Evolutionary conservation across 2,888 invertebrate species (phyloP), one percentile per base, ranked within the genome.

Genomic region (Drosophila aldrichi): DNA sequence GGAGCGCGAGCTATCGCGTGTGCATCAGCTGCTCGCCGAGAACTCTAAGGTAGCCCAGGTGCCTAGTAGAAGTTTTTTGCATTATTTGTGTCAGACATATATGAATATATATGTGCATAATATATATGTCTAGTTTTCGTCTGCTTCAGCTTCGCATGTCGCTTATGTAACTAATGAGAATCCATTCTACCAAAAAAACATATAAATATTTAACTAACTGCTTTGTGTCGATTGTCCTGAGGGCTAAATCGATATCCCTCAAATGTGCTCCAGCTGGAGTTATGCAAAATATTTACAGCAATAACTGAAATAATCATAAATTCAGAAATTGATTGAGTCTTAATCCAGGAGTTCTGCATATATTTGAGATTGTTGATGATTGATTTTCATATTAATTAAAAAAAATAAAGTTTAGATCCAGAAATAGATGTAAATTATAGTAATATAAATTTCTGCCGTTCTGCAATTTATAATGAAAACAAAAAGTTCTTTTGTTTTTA

Each of bases 41-140:
- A 97, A 97, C 94, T 97, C 97, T 88, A 97, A 97, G 96, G 97
- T 97, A 95, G 94, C 94, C 93, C 94, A 94, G 94, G 94, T 95
- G 94, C 94, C 94, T 94, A 94, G 94, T 94, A 94, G 94, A 91
- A 91, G 91, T 91, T 94, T 92, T 85, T 85, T 85, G 84, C 92
- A 91, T 90, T 70, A 55, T 64, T 62, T 74, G 66, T 80, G 58
- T 43, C 57, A 60, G 43, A 57, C 61, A 46, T 20, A 25, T 36
- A n/a, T 29, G 14, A 10, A 16, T 14, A 20, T 43, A 22, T 22
- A 32, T 48, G 8, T 10, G n/a, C n/a, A n/a, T n/a, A n/a, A 36
- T 44, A 16, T 14, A 20, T n/a, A 20, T 44, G 12, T 58, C 12
- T 38, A n/a, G 56, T 56, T 16, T 12, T 51, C 62, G 72, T 83